Evolutionary conservation across 2,888 invertebrate species (phyloP).

Genomic region (Nymphalis c-album): DNA sequence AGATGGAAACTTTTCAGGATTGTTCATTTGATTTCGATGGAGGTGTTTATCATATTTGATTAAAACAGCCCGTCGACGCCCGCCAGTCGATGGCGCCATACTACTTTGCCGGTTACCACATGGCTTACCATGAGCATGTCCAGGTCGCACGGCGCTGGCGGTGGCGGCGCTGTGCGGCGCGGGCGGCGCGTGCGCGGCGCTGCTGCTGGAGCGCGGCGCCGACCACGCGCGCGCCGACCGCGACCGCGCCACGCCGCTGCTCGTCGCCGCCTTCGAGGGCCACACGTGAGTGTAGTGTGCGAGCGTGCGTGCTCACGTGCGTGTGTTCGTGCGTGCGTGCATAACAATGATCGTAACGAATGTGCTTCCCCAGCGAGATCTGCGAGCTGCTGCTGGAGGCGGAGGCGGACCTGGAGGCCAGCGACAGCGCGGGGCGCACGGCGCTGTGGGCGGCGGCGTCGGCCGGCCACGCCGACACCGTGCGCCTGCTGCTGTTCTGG

Average conservation of each 20-base stretch:
- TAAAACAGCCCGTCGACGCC: too few species aligned
- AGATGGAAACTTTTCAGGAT: too few species aligned
- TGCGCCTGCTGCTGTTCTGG: slow-evolving; percentile 94
- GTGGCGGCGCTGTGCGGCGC: slow-evolving; percentile 93
- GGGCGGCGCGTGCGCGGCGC: slow-evolving; percentile 80
- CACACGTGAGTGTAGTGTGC: slow-evolving; percentile 83
- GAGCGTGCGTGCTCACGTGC: not conserved
- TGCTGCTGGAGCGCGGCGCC: slow-evolving; percentile 89
- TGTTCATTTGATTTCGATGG: too few species aligned
- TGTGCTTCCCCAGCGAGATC: slow-evolving; percentile 83
- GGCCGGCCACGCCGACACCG: slow-evolving; percentile 93
- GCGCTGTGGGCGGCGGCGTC: slow-evolving; percentile 96
- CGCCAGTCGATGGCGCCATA: too few species aligned
- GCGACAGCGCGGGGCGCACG: slow-evolving; percentile 90
- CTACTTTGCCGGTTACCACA: too few species aligned
- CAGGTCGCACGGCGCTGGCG: slow-evolving; percentile 90
- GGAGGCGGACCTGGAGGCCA: slow-evolving; percentile 95
- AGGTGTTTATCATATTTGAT: too few species aligned
- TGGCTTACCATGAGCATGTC: too few species aligned
- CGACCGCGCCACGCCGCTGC: slow-evolving; percentile 92
- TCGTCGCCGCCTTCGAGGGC: slow-evolving; percentile 95
- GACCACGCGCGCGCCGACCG: slow-evolving; percentile 91
- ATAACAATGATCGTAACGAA: not conserved
- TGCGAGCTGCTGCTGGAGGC: slow-evolving; percentile 95
- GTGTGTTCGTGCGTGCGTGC: not conserved